Percentiles rank a stretch among this genome's conserved stretches.
These are phyloP conservation scores for Manis javanica DNA, from an alignment of 2,797 vertebrate species.

Conservation along the genomic window DNA sequence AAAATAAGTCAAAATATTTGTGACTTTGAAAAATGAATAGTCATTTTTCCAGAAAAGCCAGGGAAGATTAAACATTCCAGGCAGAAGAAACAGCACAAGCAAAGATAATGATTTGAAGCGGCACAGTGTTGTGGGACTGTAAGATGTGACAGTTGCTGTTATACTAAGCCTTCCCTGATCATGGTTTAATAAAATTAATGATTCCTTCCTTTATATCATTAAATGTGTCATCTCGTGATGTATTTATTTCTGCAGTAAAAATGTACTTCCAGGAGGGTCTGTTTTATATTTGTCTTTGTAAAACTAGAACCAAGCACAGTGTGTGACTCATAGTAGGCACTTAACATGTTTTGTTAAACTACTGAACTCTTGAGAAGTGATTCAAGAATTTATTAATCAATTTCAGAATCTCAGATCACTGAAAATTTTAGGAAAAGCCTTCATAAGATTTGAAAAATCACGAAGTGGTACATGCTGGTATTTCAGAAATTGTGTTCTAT, in stretches of 20 bases:
- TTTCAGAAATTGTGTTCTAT: background rate
- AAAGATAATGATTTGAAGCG: background rate
- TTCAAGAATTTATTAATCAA: background rate
- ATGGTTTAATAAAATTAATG: background rate
- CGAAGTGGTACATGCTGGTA: background rate
- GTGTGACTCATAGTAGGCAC: background rate
- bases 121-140: background rate
- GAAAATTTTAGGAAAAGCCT: background rate
- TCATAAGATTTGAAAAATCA: background rate
- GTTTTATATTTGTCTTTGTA: constrained; percentile 27
- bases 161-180: background rate
- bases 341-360: background rate
- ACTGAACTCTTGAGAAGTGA: background rate
- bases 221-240: background rate
- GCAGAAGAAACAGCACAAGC: background rate
- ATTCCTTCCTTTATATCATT: background rate
- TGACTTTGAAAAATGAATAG: constrained; percentile 17
- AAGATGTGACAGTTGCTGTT: background rate
- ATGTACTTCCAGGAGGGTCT: background rate
- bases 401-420: background rate
- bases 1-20: background rate
- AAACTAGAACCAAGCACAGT: background rate
- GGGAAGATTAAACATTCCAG: background rate
- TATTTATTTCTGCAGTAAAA: background rate
- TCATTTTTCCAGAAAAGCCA: constrained; percentile 11